Evolutionary conservation across 2,888 invertebrate species (phyloP).

Genomic region (Cremastobaeus sp.): DNA sequence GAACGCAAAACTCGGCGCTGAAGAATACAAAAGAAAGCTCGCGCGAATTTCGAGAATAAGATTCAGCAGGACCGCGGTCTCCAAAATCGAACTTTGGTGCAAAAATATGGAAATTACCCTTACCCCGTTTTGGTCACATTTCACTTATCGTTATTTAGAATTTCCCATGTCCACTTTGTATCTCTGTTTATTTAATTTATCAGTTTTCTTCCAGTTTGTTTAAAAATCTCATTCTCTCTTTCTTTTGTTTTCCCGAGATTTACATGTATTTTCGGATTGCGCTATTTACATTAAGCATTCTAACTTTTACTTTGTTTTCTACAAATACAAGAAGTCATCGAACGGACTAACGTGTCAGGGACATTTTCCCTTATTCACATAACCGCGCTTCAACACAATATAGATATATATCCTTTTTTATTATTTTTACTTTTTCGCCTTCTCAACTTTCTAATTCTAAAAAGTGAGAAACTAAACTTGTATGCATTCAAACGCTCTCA

Average conservation of each 20-base stretch:
- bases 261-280: constrained; percentile 44
- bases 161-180: no score
- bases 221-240: constrained; percentile 55
- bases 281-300: constrained; percentile 50
- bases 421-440: constrained; percentile 11
- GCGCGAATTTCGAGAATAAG: constrained; percentile 48
- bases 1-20: constrained; percentile 42
- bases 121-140: not conserved
- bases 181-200: not conserved
- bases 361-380: constrained; percentile 26
- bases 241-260: constrained; percentile 53
- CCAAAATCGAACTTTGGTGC: constrained; percentile 51
- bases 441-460: constrained; percentile 35
- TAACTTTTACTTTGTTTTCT: constrained; percentile 34
- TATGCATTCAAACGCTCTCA: constrained; percentile 39
- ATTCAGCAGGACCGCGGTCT: constrained; percentile 18
- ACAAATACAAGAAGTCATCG: constrained; percentile 56
- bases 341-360: constrained; percentile 45
- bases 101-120: constrained; percentile 47
- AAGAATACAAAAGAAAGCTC: constrained; percentile 59
- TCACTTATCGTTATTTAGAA: no score
- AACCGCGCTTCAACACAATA: constrained; percentile 29
- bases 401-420: constrained; percentile 4
- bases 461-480: constrained; percentile 49
- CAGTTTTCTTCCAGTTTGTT: not conserved